Evolutionary conservation across 2,888 invertebrate genomes (phyloP), one percentile per base, ranked within the genome.

Genomic region (Argyresthia albistria): DNA sequence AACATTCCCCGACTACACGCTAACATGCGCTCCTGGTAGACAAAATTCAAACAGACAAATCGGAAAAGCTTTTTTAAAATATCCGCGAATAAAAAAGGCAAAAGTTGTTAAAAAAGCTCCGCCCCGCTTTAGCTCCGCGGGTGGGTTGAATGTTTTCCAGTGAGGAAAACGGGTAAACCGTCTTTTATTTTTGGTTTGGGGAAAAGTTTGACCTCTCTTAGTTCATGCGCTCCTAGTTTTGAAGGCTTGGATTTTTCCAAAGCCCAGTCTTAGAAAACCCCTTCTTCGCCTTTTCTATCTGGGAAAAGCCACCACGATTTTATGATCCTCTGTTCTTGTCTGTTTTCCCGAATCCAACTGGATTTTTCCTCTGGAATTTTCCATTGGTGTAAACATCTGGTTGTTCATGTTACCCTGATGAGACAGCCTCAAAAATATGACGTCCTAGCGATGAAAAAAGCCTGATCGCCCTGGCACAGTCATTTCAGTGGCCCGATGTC

Each of bases 41-140:
- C 72, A 82, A 84, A 86, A 84, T 88, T 88, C 83, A 87, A 83
- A 80, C 66, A 66, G 70, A 70, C 75, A 73, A 78, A 76, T 76
- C 75, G 75, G 76, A 73, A 78, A 77, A 73, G 73, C 74, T 77
- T 84, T 83, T 83, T 83, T 80, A 79, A 80, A 79, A 70, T 73
- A 62, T 25, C 50, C 58, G 63, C 55, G 60, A 64, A 56, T 63
- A 72, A 74, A 71, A 73, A 73, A 73, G 75, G 75, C 74, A 79
- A 71, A 74, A 73, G 59, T 59, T 57, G 55, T 55, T 55, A 54
- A 56, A 60, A 60, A 58, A 54, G 69, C 65, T 62, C 62, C 62
- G 54, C 64, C 56, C 53, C 53, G 10, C 4, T 9, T n/a, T 25
- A 25, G 46, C 36, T 10, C 14, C n/a, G 35, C 7, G 4, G 35